Conservation (phyloP, 2,888 invertebrate genomes). For the Sussaba pulchella region DNA sequence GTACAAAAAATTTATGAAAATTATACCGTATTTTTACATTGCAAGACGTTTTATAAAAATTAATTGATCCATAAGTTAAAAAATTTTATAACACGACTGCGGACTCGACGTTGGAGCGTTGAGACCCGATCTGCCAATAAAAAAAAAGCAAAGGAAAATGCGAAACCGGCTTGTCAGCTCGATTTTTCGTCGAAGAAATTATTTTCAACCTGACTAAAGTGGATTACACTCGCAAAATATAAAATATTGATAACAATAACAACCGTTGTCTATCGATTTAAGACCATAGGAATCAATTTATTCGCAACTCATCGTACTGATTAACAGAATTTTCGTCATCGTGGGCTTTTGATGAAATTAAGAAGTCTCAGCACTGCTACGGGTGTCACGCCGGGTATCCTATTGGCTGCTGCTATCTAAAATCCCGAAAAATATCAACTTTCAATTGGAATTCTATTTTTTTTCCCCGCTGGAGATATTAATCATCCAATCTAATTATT, state of each 20-base stretch:
- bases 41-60: too few relatives aligned
- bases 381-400: conserved; percentile 92
- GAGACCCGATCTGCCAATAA: conserved; percentile 82
- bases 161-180: conserved; percentile 85
- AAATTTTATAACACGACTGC: not conserved
- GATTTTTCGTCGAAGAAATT: conserved; percentile 89
- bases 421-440: too few relatives aligned
- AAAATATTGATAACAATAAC: not conserved
- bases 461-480: conserved; percentile 75
- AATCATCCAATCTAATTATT: conserved; percentile 87
- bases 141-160: conserved; percentile 86
- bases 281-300: not conserved
- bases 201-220: conserved; percentile 6
- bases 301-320: not conserved
- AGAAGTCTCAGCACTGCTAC: conserved; percentile 88
- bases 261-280: not conserved
- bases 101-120: conserved; percentile 71
- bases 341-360: conserved; percentile 76
- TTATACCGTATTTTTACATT: too few relatives aligned
- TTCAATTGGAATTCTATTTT: not conserved
- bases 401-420: conserved; percentile 92
- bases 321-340: not conserved
- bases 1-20: too few relatives aligned
- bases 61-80: too few relatives aligned
- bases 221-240: not conserved